A percentile compares a stretch with the other conserved stretches of the same genome.
phyloP scores from a whole-genome alignment of 2,797 vertebrate genomes.

The Gymnopithys bicolor region DNA sequence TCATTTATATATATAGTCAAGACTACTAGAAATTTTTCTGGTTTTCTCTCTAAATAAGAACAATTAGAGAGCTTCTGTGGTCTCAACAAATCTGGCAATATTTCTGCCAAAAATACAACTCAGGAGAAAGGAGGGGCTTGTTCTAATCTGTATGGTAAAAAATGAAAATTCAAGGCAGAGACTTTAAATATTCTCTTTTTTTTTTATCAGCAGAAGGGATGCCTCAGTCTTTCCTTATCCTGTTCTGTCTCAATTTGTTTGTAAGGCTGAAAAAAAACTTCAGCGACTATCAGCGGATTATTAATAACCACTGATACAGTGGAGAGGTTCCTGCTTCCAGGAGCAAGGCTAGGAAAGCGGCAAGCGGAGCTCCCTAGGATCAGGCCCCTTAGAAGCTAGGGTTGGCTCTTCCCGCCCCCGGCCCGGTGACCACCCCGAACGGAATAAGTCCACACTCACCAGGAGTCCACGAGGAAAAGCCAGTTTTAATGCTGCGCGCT shows the following conservation, averaged over 20 bases:
- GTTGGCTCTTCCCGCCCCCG: no score
- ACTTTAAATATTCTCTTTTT: not conserved
- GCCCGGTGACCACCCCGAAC: no score
- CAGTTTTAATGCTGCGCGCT: no score
- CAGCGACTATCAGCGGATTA: no score
- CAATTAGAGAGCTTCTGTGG: constrained; percentile 10
- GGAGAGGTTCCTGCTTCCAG: no score
- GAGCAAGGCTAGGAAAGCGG: no score
- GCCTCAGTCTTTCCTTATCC: not conserved
- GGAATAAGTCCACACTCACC: no score
- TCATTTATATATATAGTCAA: constrained; percentile 50
- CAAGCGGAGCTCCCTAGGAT: no score
- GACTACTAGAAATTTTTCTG: constrained; percentile 14
- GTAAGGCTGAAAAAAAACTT: not conserved
- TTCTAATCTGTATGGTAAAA: not conserved
- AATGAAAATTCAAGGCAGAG: not conserved
- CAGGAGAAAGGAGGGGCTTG: not conserved
- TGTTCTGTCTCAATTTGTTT: not conserved
- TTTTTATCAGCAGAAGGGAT: not conserved
- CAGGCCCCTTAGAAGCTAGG: no score
- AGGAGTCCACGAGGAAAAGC: no score
- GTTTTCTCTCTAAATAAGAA: constrained; percentile 58
- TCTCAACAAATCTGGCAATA: not conserved
- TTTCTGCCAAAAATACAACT: not conserved
- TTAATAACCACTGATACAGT: no score